Base-by-base conservation (phyloP, 2,888 invertebrate genomes). In the Zaprionus bogoriensis region DNA sequence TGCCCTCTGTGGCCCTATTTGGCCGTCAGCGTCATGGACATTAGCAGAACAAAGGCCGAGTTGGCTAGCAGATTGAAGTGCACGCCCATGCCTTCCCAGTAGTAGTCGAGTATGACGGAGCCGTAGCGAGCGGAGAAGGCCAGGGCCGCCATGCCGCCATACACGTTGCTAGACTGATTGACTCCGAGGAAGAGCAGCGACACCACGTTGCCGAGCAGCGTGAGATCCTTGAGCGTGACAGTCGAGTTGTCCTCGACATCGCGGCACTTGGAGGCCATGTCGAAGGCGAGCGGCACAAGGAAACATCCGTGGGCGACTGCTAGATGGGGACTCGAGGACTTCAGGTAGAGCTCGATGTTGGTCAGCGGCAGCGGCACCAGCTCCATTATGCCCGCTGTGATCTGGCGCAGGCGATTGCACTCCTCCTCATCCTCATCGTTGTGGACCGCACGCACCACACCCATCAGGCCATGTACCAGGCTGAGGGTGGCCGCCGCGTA, bases 241-340 rank as follows among this genome's bases (percentile, higher is more conserved):
- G 81, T 86, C 3, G 70, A 62, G 4, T 36, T 70, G 19, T 87
- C 88, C 17, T 78, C 80, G 5, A 44, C 59, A 9, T 70, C 77
- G 3, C 53, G 59, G 20, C 78, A 46, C 20, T 79, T 79, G 19
- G 70, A 64, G 6, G 65, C 12, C 10, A 89, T 2, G 50, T 89
- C 89, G 17, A 80, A 88, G 10, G 50, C 61, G 17, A 89, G 50
- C 0, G 89, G 89, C 23, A 89, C 68, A 14, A 89, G 30, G 32
- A 89, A 89, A 2, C 76, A 64, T 0, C 71, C 75, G 57, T 89
- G 89, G 0, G 87, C 84, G 65, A 83, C 32, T 5, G 89, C 89
- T 66, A 88, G 45, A 5, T 68, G 46, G 0, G 74, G 76, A 14
- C 54, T 77, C 3, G 74, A 46, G 1, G 88, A 89, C 7, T 53